phyloP scores from a whole-genome alignment of 2,113 vertebrate species.

The Nibea coibor region DNA sequence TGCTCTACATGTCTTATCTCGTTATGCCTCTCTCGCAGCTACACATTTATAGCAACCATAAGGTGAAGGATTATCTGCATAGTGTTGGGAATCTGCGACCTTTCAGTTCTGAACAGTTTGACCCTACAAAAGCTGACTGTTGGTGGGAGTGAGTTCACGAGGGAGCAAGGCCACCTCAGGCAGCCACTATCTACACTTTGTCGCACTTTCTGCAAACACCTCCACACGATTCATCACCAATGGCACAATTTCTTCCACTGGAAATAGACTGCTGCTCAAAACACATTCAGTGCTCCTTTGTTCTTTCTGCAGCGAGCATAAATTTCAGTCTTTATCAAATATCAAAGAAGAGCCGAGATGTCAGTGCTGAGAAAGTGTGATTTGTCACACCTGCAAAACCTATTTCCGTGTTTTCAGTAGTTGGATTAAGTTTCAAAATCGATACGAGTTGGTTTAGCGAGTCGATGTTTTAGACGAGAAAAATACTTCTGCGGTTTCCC shows the following conservation, averaged over 20 bases:
- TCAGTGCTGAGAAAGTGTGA: constrained; percentile 8
- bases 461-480: constrained; percentile 11
- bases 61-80: constrained; percentile 37
- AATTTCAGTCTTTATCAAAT: constrained; percentile 24
- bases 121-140: constrained; percentile 59
- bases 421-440: constrained; percentile 22
- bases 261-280: constrained; percentile 42
- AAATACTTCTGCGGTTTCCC: constrained; percentile 30
- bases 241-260: constrained; percentile 40
- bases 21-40: constrained; percentile 17
- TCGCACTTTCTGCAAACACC: constrained; percentile 63
- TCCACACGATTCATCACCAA: constrained; percentile 64
- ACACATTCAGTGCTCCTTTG: constrained; percentile 34
- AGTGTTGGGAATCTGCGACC: constrained; percentile 47
- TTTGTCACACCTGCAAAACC: constrained; percentile 13
- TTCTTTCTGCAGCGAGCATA: constrained; percentile 20
- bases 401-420: neutral
- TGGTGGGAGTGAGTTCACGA: constrained; percentile 70
- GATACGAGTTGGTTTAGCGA: constrained; percentile 10
- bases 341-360: constrained; percentile 4
- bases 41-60: constrained; percentile 17
- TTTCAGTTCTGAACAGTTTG: constrained; percentile 64
- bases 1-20: constrained; percentile 42
- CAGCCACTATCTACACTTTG: constrained; percentile 58
- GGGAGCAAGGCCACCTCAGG: constrained; percentile 71